Conservation (phyloP, 2,797 vertebrate genomes). For the Danio choprae region DNA sequence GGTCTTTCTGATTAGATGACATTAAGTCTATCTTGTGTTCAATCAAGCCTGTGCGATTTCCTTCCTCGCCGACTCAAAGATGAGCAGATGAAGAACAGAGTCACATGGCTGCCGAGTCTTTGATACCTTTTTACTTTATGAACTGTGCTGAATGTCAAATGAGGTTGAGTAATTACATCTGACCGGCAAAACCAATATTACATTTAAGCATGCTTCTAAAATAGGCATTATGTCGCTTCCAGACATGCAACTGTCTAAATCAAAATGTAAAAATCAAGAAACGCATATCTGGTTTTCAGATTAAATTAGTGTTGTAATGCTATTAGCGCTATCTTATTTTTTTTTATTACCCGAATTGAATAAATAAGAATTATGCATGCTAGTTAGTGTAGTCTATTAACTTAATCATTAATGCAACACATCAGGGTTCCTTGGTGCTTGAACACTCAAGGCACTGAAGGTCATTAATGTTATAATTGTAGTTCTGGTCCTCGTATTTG, state of each 20-base stretch:
- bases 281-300: neutral
- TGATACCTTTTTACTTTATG: constrained; percentile 61
- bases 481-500: neutral
- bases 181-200: constrained; percentile 43
- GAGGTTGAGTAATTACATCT: constrained; percentile 55
- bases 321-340: neutral
- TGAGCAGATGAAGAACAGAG: constrained; percentile 71
- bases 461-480: constrained; percentile 17
- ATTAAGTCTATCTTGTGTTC: constrained; percentile 95
- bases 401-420: constrained; percentile 8
- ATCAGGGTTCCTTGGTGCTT: neutral
- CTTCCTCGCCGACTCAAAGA: constrained; percentile 71
- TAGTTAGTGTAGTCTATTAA: neutral
- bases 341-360: neutral
- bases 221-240: constrained; percentile 4
- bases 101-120: constrained; percentile 61
- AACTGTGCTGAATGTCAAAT: constrained; percentile 63
- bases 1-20: constrained; percentile 97
- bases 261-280: neutral
- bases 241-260: neutral
- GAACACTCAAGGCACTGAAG: neutral
- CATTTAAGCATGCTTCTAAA: constrained; percentile 13
- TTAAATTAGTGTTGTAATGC: neutral
- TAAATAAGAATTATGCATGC: neutral
- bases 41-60: constrained; percentile 87